Conservation (phyloP, 2,888 invertebrate species). For the Pterostichus niger region DNA sequence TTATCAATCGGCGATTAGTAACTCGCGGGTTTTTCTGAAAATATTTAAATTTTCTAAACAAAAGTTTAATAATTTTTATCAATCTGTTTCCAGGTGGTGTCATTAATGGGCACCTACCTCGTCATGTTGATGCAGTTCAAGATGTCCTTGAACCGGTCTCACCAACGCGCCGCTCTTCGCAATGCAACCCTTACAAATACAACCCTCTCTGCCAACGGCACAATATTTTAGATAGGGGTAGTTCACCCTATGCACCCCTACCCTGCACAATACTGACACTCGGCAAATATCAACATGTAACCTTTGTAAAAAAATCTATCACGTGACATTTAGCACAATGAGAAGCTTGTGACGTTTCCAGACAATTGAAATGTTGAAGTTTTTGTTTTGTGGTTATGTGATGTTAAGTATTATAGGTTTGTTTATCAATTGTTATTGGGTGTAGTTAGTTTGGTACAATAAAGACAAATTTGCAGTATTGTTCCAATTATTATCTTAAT, state of each 20-base stretch:
- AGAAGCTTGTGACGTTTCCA: background rate
- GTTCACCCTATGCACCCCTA: constrained; percentile 13
- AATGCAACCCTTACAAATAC: constrained; percentile 65
- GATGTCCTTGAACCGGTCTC: constrained; percentile 81
- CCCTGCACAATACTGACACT: background rate
- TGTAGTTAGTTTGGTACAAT: no score
- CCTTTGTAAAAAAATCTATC: constrained; percentile 27
- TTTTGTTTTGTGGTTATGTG: background rate
- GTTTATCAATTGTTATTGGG: no score
- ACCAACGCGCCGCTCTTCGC: constrained; percentile 75
- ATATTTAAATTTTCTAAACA: no score
- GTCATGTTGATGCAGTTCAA: constrained; percentile 88
- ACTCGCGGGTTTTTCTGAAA: no score
- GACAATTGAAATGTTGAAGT: background rate
- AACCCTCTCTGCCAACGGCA: constrained; percentile 39
- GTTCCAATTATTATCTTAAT: no score
- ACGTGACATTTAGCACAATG: constrained; percentile 26
- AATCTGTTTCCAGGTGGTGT: constrained; percentile 80
- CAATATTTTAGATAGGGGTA: constrained; percentile 50
- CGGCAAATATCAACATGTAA: constrained; percentile 47
- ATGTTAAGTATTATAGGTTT: no score
- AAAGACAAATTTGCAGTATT: no score
- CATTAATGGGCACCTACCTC: constrained; percentile 86
- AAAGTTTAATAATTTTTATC: background rate
- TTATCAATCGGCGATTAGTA: no score